These are phyloP conservation scores for Apotomis betuletana DNA, from an alignment of 2,888 invertebrate genomes.

Conservation along the genomic window DNA sequence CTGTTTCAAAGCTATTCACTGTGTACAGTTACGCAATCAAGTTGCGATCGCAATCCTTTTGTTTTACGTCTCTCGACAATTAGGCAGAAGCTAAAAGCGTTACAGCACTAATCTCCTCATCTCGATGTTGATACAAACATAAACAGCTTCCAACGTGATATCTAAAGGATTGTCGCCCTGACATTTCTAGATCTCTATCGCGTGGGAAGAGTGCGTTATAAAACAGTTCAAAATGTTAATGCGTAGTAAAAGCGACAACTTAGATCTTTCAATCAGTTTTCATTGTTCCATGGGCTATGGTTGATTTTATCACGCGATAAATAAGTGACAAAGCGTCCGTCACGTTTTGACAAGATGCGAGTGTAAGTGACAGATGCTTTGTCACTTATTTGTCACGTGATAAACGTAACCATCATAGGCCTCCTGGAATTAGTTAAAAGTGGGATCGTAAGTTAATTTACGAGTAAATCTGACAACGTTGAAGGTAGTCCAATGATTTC, in stretches of 20 bases:
- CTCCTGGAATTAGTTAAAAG: too few relatives aligned
- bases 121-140: conserved; percentile 23
- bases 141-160: conserved; percentile 8
- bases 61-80: conserved; percentile 42
- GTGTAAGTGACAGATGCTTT: too few relatives aligned
- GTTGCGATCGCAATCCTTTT: conserved; percentile 40
- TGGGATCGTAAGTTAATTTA: too few relatives aligned
- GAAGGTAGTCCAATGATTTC: too few relatives aligned
- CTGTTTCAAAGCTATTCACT: conserved; percentile 22
- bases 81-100: conserved; percentile 26
- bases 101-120: conserved; percentile 27
- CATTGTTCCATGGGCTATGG: too few relatives aligned
- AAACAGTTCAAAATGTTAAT: conserved; percentile 1
- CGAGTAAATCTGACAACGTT: too few relatives aligned
- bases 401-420: too few relatives aligned
- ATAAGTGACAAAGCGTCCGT: too few relatives aligned
- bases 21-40: conserved; percentile 34
- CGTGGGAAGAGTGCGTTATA: conserved; percentile 5
- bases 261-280: conserved; percentile 5
- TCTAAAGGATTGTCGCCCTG: not conserved
- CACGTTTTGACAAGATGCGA: too few relatives aligned
- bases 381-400: too few relatives aligned
- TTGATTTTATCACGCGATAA: too few relatives aligned
- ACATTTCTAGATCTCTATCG: conserved; percentile 11
- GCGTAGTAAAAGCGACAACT: conserved; percentile 9